Evolutionary conservation across 1,140 invertebrate species (phyloP).

Genomic region (Elysia chlorotica): DNA sequence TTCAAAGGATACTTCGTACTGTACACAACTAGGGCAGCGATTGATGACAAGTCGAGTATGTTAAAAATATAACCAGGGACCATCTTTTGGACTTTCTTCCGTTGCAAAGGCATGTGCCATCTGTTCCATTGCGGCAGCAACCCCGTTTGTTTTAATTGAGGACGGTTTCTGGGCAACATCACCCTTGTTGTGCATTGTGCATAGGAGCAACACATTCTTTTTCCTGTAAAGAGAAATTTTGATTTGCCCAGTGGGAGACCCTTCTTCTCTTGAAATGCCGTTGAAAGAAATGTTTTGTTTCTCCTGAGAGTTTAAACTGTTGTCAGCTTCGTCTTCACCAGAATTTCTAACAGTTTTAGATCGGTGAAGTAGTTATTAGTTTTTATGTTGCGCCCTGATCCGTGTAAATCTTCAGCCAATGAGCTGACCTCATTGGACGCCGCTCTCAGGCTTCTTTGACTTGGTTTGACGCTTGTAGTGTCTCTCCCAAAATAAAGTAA

Average conservation of each 20-base stretch:
- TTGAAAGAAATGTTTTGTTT: constrained; percentile 17
- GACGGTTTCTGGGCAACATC: constrained; percentile 63
- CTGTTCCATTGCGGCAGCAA: constrained; percentile 57
- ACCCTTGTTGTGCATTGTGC: constrained; percentile 42
- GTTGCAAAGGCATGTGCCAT: constrained; percentile 25
- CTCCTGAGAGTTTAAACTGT: not conserved
- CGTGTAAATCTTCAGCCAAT: constrained; percentile 9
- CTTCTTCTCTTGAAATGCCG: constrained; percentile 5
- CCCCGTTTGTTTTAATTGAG: constrained; percentile 60
- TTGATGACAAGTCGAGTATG: constrained; percentile 36
- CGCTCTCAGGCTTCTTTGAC: not conserved
- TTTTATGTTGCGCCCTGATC: constrained; percentile 22
- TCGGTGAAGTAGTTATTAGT: constrained; percentile 27
- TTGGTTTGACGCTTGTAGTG: not conserved
- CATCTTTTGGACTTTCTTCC: constrained; percentile 31
- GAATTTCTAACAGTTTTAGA: constrained; percentile 7
- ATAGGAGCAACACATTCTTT: constrained; percentile 55
- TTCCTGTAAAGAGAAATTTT: constrained; percentile 20
- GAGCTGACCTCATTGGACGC: constrained; percentile 3
- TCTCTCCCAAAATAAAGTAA: constrained; percentile 22
- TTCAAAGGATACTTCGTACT: too few species aligned
- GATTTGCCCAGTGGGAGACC: not conserved
- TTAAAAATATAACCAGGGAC: constrained; percentile 36
- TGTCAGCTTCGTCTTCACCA: constrained; percentile 10
- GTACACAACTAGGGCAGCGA: too few species aligned